Conservation (phyloP, 2,797 vertebrate genomes). For the Macrochelys suwanniensis region DNA sequence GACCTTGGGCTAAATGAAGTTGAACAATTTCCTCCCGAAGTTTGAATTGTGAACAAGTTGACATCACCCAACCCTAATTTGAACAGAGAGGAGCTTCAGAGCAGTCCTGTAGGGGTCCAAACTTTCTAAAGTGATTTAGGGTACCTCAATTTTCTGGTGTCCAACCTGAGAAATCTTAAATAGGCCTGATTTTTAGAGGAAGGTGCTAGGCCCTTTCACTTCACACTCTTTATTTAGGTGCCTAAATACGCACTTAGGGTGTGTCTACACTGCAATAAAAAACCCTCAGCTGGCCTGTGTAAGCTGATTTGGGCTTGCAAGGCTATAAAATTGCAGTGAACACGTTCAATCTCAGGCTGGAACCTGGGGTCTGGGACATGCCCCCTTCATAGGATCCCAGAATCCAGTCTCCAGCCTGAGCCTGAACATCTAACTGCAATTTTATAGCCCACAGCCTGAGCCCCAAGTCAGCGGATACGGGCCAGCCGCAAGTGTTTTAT, state of each 20-base stretch:
- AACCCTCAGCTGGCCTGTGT: background rate
- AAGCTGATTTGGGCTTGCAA: background rate
- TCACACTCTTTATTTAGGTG: background rate
- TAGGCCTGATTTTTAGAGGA: background rate
- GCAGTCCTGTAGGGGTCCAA: background rate
- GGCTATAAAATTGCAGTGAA: background rate
- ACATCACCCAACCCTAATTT: background rate
- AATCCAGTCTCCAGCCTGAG: background rate
- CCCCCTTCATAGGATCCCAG: background rate
- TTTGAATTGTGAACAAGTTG: background rate
- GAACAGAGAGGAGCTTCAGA: rapidly evolving
- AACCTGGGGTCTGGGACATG: background rate
- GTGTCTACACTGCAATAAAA: background rate
- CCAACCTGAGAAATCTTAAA: background rate
- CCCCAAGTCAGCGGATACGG: background rate
- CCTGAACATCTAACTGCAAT: background rate
- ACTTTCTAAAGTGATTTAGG: background rate
- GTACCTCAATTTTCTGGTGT: background rate
- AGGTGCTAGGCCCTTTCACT: background rate
- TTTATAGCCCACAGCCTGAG: background rate
- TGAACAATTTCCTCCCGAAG: background rate
- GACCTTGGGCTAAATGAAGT: background rate
- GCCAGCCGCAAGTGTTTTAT: background rate
- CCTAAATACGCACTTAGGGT: background rate
- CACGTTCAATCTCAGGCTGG: background rate